Evolutionary conservation across 2,113 vertebrate genomes (phyloP).

Genomic region (Saimiri boliviensis): DNA sequence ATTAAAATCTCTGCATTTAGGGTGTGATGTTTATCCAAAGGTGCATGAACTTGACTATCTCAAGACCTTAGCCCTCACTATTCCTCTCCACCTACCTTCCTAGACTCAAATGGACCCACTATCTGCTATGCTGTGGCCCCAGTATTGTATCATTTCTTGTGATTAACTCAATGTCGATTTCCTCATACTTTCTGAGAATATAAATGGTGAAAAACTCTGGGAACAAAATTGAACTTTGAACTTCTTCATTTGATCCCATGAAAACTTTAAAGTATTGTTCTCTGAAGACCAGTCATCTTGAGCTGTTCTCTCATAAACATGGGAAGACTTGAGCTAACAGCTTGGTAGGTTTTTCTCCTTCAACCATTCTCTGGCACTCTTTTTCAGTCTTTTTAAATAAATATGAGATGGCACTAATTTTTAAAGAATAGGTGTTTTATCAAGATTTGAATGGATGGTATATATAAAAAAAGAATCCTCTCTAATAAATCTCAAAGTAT

Average conservation of each 20-base stretch:
- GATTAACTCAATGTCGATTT: neutral
- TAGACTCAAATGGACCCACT: neutral
- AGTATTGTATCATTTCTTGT: neutral
- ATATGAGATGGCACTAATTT: neutral
- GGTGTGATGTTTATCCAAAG: neutral
- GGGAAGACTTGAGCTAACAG: neutral
- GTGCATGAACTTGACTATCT: neutral
- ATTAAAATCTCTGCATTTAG: neutral
- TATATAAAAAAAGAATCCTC: neutral
- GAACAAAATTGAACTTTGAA: neutral
- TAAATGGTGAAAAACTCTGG: neutral
- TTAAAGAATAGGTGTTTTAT: neutral
- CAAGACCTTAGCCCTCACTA: neutral
- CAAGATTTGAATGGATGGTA: neutral
- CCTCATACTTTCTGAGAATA: neutral
- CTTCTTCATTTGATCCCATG: neutral
- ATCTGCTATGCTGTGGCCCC: neutral
- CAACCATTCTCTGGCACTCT: neutral
- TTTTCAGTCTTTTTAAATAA: neutral
- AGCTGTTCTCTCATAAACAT: neutral
- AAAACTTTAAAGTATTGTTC: neutral
- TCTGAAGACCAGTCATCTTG: neutral
- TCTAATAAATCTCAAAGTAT: neutral
- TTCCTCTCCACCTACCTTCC: neutral
- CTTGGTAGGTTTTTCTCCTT: neutral